Conservation (phyloP, 1,140 invertebrate genomes). For the Drosophila sproati region DNA sequence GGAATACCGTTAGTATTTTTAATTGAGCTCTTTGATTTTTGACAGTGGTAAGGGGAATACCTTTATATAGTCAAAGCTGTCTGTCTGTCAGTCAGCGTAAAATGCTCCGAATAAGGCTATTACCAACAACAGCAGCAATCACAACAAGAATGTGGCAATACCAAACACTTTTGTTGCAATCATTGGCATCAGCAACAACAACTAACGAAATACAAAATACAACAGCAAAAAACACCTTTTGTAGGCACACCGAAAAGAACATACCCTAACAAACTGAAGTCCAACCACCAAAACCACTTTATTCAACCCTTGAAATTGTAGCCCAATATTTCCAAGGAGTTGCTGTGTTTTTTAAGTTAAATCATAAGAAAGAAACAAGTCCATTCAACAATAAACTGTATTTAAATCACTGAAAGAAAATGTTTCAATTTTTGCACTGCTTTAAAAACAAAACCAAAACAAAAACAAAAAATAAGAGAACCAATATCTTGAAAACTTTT, state of each 20-base stretch:
- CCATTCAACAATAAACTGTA: not conserved
- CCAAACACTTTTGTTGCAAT: not conserved
- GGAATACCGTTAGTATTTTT: too few relatives aligned
- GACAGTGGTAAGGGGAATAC: not conserved
- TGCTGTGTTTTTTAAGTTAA: too few relatives aligned
- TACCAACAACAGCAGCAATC: constrained; percentile 3
- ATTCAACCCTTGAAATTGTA: too few relatives aligned
- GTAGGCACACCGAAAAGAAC: too few relatives aligned
- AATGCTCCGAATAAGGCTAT: not conserved
- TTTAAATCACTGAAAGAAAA: not conserved
- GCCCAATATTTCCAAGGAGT: too few relatives aligned
- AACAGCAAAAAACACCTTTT: constrained; percentile 11
- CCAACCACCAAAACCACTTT: too few relatives aligned
- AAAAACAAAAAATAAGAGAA: not conserved
- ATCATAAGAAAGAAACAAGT: too few relatives aligned
- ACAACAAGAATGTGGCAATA: not conserved
- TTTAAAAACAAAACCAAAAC: not conserved
- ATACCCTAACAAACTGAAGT: too few relatives aligned
- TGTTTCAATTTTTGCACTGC: not conserved
- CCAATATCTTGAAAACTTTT: not conserved
- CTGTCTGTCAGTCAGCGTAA: not conserved
- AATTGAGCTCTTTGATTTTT: too few relatives aligned
- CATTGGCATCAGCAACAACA: not conserved
- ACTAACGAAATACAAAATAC: constrained; percentile 49
- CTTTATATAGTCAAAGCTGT: not conserved